These are phyloP conservation scores for Conchocele bisecta DNA, from an alignment of 2,888 invertebrate species.

Conservation along the genomic window DNA sequence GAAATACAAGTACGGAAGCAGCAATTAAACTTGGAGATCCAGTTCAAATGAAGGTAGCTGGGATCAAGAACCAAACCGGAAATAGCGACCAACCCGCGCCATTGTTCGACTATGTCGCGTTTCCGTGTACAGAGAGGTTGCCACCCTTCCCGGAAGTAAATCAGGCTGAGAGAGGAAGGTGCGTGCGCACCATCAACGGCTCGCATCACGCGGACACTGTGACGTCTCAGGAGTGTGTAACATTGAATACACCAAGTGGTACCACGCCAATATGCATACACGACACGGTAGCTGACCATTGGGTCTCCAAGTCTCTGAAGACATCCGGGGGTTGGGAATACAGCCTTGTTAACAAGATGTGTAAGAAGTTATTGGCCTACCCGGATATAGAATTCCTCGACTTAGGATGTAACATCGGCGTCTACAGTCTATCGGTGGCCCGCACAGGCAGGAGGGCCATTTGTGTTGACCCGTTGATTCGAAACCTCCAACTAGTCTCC, in stretches of 20 bases:
- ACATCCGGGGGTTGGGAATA: slow-evolving; percentile 32
- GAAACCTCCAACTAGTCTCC: slow-evolving; percentile 24
- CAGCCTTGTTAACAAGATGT: slow-evolving; percentile 18
- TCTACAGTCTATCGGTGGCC: slow-evolving; percentile 34
- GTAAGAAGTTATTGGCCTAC: neutral
- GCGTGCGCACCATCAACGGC: slow-evolving; percentile 9
- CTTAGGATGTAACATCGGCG: slow-evolving; percentile 45
- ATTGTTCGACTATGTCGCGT: neutral
- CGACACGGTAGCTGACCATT: slow-evolving; percentile 12
- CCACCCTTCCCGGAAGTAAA: neutral
- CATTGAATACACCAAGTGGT: neutral
- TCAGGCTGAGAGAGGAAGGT: neutral
- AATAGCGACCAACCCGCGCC: no score
- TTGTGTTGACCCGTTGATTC: slow-evolving; percentile 35
- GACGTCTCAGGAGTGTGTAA: neutral
- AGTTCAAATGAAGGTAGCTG: no score
- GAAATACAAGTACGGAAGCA: no score
- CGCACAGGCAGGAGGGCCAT: slow-evolving; percentile 15
- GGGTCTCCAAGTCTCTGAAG: slow-evolving; percentile 15
- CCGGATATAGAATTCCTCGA: slow-evolving; percentile 29
- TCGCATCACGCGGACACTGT: neutral
- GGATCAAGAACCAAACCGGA: no score
- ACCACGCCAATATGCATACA: slow-evolving; percentile 38
- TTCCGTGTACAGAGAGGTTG: neutral
- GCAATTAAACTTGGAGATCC: no score